phyloP scores from a whole-genome alignment of 2,797 vertebrate species.

The Eidolon dupreanum region DNA sequence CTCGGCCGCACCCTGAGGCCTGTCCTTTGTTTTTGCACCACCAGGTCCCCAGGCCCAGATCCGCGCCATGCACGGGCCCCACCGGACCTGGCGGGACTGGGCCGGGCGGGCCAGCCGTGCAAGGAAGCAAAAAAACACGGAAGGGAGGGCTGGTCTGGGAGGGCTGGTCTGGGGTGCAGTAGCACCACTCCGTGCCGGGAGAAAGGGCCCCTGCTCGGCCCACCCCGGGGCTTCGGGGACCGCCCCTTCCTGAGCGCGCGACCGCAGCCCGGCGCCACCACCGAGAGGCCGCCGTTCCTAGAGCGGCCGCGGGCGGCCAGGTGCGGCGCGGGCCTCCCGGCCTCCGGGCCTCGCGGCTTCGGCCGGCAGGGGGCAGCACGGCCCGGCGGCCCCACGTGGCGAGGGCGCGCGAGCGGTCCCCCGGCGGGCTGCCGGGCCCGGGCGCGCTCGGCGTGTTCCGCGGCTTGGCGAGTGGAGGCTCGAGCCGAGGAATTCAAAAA shows the following conservation, averaged over 20 bases:
- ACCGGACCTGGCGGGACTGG: rapidly evolving
- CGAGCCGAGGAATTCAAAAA: background rate
- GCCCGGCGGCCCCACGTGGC: conserved; percentile 41
- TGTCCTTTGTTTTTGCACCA: background rate
- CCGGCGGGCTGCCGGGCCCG: background rate
- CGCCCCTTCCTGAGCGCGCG: background rate
- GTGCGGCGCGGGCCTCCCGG: background rate
- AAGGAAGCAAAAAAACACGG: background rate
- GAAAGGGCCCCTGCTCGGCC: background rate
- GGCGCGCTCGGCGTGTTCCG: background rate
- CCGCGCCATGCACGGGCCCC: background rate
- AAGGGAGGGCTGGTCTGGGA: no score
- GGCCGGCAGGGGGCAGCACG: conserved; percentile 68
- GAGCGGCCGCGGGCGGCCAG: conserved; percentile 55
- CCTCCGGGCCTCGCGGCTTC: background rate
- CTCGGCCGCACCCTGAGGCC: background rate
- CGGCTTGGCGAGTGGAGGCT: background rate
- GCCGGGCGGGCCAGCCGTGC: background rate
- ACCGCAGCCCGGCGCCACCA: background rate
- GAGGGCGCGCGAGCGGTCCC: background rate
- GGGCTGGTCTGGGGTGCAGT: background rate
- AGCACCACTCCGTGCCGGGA: no score
- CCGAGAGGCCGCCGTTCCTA: conserved; percentile 50
- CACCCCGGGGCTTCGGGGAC: background rate
- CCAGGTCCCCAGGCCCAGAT: background rate